Percentiles rank a stretch among this genome's conserved stretches.
Evolutionary conservation across 1,140 invertebrate genomes (phyloP).

Genomic region (Propsilocerus akamusi): DNA sequence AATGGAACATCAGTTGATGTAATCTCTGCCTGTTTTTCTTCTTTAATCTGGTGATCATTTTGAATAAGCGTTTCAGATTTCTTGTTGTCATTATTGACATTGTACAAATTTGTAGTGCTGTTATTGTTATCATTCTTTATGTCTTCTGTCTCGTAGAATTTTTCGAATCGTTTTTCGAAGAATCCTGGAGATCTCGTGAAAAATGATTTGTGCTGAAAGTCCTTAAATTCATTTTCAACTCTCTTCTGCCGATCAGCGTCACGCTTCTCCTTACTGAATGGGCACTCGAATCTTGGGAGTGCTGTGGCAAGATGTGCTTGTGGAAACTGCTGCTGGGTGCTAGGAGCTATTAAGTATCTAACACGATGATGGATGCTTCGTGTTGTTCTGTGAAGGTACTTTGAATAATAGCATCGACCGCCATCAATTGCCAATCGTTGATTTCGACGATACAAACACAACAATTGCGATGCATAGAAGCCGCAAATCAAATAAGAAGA

Average conservation of each 20-base stretch:
- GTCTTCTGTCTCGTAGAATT: background rate
- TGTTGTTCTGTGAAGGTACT: background rate
- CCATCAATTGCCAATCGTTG: background rate
- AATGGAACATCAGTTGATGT: background rate
- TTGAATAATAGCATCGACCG: background rate
- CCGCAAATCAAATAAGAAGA: constrained; percentile 21
- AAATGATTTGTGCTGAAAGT: background rate
- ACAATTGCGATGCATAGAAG: constrained; percentile 27
- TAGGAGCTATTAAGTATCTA: background rate
- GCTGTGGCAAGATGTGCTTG: too few species aligned
- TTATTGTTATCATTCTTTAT: background rate
- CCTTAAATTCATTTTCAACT: background rate
- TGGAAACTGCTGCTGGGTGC: background rate
- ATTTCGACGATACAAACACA: constrained; percentile 18
- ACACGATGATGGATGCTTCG: background rate
- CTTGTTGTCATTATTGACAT: background rate
- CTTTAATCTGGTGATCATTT: background rate
- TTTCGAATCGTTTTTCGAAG: background rate
- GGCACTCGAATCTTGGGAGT: too few species aligned
- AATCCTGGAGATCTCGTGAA: background rate
- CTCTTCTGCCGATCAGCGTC: too few species aligned
- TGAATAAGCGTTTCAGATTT: background rate
- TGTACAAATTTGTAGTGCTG: background rate
- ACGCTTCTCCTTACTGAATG: too few species aligned
- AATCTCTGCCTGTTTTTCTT: background rate